phyloP scores from a whole-genome alignment of 2,113 vertebrate species.

The Dromiciops gliroides region DNA sequence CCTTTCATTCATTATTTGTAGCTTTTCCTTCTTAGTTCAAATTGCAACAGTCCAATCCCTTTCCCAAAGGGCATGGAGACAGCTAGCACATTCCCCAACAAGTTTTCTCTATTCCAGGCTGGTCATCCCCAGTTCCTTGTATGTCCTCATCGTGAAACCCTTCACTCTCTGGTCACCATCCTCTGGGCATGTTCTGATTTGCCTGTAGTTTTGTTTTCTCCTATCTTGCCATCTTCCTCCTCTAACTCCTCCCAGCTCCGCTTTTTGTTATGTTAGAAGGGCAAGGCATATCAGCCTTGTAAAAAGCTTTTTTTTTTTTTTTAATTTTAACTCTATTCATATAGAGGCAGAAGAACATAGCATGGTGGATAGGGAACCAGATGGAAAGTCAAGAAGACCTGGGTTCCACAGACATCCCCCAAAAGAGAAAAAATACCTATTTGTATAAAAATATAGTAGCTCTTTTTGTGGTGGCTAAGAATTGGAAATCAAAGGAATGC shows the following conservation, averaged over 20 bases:
- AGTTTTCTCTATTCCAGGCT: neutral
- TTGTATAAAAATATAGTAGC: too few relatives aligned
- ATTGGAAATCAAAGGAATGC: too few relatives aligned
- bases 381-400: neutral
- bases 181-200: neutral
- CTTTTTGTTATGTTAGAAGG: constrained; percentile 26
- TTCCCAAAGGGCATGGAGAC: neutral
- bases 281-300: neutral
- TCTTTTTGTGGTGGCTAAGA: too few relatives aligned
- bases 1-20: neutral
- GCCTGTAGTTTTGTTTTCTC: neutral
- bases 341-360: neutral
- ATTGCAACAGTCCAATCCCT: neutral
- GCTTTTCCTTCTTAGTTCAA: neutral
- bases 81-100: neutral
- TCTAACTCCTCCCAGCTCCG: constrained; percentile 43
- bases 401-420: too few relatives aligned
- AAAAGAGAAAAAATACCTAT: too few relatives aligned
- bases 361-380: neutral
- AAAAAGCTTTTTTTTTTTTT: neutral
- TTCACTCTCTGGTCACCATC: neutral
- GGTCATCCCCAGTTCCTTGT: neutral
- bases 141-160: neutral
- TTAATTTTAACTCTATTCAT: neutral
- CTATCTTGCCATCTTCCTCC: neutral